phyloP scores from a whole-genome alignment of 1,140 invertebrate genomes.

The Drosophila takahashii region DNA sequence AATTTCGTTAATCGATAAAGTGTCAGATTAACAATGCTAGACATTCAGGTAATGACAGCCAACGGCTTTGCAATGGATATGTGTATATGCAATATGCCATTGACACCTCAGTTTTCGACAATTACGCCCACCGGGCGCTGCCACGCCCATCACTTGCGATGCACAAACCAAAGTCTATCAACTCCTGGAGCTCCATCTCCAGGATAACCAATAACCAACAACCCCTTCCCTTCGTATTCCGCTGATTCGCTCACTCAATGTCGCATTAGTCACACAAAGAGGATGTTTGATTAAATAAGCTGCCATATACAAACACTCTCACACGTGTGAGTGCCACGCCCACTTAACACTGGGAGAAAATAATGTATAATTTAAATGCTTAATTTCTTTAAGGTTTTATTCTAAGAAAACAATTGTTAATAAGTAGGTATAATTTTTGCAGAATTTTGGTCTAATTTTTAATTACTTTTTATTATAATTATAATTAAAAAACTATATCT shows the following conservation, averaged over 20 bases:
- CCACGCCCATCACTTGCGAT: conserved; percentile 31
- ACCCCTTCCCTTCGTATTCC: not conserved
- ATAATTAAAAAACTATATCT: too few relatives aligned
- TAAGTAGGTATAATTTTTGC: too few relatives aligned
- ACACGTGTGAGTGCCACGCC: conserved; percentile 2
- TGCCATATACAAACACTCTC: conserved; percentile 3
- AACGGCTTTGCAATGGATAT: conserved; percentile 1
- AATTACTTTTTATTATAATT: too few relatives aligned
- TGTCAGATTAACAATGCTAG: conserved; percentile 51
- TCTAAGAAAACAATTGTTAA: too few relatives aligned
- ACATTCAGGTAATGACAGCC: conserved; percentile 37
- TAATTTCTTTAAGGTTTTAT: too few relatives aligned
- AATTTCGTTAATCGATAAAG: conserved; percentile 46
- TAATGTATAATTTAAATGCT: too few relatives aligned
- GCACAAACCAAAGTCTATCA: conserved; percentile 24
- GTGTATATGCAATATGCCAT: conserved; percentile 6
- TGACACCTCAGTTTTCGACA: conserved; percentile 33
- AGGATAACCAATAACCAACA: not conserved
- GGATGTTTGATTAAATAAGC: conserved; percentile 52
- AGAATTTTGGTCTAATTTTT: too few relatives aligned
- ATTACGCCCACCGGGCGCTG: not conserved
- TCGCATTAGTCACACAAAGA: conserved; percentile 37
- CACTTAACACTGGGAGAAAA: not conserved
- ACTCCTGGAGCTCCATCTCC: not conserved
- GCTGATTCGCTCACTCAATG: conserved; percentile 12